Conservation (phyloP, 2,797 vertebrate genomes). For the Nyctibius grandis region DNA sequence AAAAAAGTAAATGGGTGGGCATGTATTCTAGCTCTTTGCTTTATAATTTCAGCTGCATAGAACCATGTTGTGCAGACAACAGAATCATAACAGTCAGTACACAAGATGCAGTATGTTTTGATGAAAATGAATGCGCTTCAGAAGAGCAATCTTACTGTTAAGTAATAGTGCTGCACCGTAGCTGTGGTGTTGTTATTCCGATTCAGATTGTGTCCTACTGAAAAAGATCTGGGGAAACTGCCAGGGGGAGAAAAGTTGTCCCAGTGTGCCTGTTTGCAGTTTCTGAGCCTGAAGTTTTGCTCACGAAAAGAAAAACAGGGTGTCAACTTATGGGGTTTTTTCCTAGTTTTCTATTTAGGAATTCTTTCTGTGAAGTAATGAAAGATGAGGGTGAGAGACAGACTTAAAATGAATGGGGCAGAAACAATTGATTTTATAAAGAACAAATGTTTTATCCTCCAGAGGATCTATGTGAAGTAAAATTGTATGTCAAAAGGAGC, state of each 20-base stretch:
- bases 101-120: neutral
- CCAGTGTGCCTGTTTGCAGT: neutral
- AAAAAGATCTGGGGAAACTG: neutral
- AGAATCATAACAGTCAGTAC: neutral
- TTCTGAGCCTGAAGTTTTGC: conserved; percentile 1
- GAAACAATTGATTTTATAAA: neutral
- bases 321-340: neutral
- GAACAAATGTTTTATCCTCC: neutral
- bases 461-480: neutral
- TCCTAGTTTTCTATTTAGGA: neutral
- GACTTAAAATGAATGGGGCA: neutral
- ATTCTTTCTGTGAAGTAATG: neutral
- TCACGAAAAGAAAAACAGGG: neutral
- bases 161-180: neutral
- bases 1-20: neutral
- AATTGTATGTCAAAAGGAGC: conserved; percentile 21
- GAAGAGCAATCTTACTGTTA: neutral
- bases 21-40: conserved; percentile 26
- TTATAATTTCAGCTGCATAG: conserved; percentile 37
- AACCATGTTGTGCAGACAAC: neutral
- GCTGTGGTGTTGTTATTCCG: neutral
- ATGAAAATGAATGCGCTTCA: neutral
- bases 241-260: neutral
- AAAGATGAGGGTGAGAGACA: neutral
- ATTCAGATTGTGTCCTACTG: neutral